These are phyloP conservation scores for Drosophila azteca DNA, from an alignment of 1,140 invertebrate genomes.

Conservation along the genomic window DNA sequence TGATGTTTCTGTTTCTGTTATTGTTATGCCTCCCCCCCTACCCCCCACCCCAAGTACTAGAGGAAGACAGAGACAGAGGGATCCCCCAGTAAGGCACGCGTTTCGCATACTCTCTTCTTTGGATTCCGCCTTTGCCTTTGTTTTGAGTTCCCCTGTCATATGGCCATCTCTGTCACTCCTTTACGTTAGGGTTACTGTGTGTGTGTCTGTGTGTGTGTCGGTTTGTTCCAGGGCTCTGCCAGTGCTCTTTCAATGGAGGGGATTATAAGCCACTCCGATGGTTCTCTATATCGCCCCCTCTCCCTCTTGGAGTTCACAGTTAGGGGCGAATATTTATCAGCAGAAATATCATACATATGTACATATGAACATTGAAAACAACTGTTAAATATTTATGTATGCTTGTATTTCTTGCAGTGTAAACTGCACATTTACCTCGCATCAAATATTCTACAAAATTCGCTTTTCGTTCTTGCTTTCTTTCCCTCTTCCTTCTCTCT, in stretches of 20 bases:
- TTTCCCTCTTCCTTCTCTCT: not conserved
- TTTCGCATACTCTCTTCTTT: constrained; percentile 53
- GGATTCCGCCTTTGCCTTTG: constrained; percentile 57
- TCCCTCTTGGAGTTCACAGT: constrained; percentile 20
- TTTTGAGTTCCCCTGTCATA: constrained; percentile 46
- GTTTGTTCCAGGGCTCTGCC: not conserved
- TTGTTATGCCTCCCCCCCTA: constrained; percentile 18
- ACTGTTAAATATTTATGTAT: not conserved
- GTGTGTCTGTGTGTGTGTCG: constrained; percentile 3
- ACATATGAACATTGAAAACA: not conserved
- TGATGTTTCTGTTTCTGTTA: constrained; percentile 34
- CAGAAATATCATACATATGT: not conserved
- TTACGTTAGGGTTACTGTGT: constrained; percentile 14
- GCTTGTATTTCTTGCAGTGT: not conserved
- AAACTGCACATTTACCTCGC: constrained; percentile 47
- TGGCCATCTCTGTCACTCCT: constrained; percentile 2
- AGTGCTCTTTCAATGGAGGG: constrained; percentile 30
- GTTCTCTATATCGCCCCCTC: constrained; percentile 21
- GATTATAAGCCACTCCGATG: constrained; percentile 72
- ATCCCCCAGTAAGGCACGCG: constrained; percentile 53
- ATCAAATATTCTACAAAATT: constrained; percentile 74
- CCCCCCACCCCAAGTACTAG: not conserved
- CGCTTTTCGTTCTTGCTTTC: constrained; percentile 38
- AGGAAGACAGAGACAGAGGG: constrained; percentile 2
- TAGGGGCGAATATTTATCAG: constrained; percentile 31